These are phyloP conservation scores for Girardinus metallicus DNA, from an alignment of 2,797 vertebrate genomes.

Conservation along the genomic window DNA sequence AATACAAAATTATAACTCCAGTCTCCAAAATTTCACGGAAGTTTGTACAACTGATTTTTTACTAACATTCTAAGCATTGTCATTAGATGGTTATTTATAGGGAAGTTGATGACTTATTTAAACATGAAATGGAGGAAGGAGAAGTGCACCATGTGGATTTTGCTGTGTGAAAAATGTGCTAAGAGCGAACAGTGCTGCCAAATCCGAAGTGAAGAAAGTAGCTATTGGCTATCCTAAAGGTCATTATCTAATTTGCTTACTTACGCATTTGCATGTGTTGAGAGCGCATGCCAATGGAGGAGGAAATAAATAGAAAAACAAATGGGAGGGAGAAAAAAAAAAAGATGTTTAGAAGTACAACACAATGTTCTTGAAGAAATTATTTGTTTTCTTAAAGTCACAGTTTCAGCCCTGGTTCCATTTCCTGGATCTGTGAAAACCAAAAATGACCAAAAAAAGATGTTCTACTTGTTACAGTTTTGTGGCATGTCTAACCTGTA, in stretches of 20 bases:
- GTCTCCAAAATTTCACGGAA: not conserved
- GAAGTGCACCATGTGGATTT: not conserved
- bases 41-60: not conserved
- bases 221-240: not conserved
- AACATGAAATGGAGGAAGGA: not conserved
- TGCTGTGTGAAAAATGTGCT: not conserved
- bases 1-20: not conserved
- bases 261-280: not conserved
- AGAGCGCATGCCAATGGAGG: not conserved
- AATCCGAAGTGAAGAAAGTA: not conserved
- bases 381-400: not conserved
- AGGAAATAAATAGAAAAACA: not conserved
- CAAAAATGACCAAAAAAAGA: not conserved
- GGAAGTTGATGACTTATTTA: not conserved
- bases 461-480: not conserved
- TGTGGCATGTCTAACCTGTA: not conserved
- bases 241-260: not conserved
- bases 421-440: not conserved
- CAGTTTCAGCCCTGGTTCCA: not conserved
- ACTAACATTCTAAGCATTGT: not conserved
- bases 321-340: not conserved
- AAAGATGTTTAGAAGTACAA: not conserved
- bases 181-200: not conserved
- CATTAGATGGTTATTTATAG: not conserved
- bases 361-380: not conserved